Conservation (phyloP, 2,113 vertebrate genomes). For the Triplophysa dalaica region DNA sequence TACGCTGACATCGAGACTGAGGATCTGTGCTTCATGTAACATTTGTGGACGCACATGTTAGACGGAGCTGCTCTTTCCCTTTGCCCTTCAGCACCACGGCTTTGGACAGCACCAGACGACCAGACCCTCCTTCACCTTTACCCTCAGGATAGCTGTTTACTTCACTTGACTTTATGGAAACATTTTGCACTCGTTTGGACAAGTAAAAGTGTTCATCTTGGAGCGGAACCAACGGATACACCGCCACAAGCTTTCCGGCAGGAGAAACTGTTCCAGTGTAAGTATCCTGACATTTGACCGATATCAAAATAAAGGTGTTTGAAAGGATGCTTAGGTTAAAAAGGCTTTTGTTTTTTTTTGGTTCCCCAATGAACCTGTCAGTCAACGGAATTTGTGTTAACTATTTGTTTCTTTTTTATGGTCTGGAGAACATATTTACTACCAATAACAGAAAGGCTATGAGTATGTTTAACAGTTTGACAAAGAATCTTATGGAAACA, state of each 20-base stretch:
- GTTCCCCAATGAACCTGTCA: too few species aligned
- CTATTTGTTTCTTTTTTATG: too few species aligned
- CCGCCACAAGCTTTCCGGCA: slow-evolving; percentile 38
- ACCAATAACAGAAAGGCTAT: too few species aligned
- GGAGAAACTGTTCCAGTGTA: slow-evolving; percentile 60
- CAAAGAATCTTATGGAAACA: too few species aligned
- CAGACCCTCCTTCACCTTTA: slow-evolving; percentile 57
- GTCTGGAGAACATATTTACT: too few species aligned
- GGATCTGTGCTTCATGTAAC: slow-evolving; percentile 74
- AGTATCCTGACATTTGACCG: slow-evolving; percentile 56
- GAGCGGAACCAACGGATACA: slow-evolving; percentile 55
- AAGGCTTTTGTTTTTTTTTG: too few species aligned
- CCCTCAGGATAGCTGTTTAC: slow-evolving; percentile 62
- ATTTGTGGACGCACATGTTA: slow-evolving; percentile 71
- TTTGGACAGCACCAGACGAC: slow-evolving; percentile 75
- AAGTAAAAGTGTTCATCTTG: slow-evolving; percentile 65
- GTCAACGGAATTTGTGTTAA: too few species aligned
- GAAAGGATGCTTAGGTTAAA: too few species aligned
- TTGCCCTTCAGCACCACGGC: slow-evolving; percentile 75
- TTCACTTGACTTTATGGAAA: slow-evolving; percentile 60
- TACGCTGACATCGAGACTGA: slow-evolving; percentile 80
- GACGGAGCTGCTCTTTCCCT: slow-evolving; percentile 71
- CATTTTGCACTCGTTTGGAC: slow-evolving; percentile 55
- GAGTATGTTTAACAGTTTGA: too few species aligned
- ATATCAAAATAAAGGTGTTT: too few species aligned